These are phyloP conservation scores for Aselliscus stoliczkanus DNA, from an alignment of 2,797 vertebrate species.

Conservation along the genomic window DNA sequence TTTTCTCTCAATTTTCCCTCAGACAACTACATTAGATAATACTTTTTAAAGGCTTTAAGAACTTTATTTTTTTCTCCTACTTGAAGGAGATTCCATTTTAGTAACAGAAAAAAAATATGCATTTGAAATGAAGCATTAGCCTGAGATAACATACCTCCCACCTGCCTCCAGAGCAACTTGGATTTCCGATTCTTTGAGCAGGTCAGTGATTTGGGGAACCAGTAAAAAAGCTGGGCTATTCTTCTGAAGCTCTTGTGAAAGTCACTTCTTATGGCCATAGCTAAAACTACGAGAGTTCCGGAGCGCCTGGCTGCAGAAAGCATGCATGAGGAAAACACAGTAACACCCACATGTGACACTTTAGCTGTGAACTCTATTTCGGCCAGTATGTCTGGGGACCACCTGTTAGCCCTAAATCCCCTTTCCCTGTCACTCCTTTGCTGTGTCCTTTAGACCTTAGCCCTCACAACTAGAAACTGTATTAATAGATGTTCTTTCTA, in stretches of 20 bases:
- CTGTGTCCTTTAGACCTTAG: constrained; percentile 74
- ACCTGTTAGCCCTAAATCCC: constrained; percentile 83
- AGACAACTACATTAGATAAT: neutral
- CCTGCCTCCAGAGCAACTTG: constrained; percentile 77
- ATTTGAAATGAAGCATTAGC: constrained; percentile 9
- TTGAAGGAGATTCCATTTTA: neutral
- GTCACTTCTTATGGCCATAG: constrained; percentile 79
- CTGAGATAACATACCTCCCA: constrained; percentile 74
- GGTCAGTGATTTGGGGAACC: constrained; percentile 78
- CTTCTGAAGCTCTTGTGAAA: constrained; percentile 81
- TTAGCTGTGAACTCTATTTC: constrained; percentile 72
- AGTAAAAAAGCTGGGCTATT: constrained; percentile 77
- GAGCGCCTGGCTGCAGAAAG: neutral
- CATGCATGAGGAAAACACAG: constrained; percentile 22
- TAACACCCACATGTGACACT: constrained; percentile 36
- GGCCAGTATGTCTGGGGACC: constrained; percentile 77
- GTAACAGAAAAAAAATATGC: neutral
- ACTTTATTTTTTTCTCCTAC: neutral
- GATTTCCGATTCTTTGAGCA: constrained; percentile 74
- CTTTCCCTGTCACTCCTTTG: constrained; percentile 69
- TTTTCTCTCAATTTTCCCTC: neutral
- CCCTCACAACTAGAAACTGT: constrained; percentile 71
- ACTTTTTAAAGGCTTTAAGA: neutral
- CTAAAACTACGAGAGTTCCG: constrained; percentile 45
- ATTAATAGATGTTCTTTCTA: constrained; percentile 79